phyloP scores from a whole-genome alignment of 2,797 vertebrate genomes.

The Hoplostethus mediterraneus region DNA sequence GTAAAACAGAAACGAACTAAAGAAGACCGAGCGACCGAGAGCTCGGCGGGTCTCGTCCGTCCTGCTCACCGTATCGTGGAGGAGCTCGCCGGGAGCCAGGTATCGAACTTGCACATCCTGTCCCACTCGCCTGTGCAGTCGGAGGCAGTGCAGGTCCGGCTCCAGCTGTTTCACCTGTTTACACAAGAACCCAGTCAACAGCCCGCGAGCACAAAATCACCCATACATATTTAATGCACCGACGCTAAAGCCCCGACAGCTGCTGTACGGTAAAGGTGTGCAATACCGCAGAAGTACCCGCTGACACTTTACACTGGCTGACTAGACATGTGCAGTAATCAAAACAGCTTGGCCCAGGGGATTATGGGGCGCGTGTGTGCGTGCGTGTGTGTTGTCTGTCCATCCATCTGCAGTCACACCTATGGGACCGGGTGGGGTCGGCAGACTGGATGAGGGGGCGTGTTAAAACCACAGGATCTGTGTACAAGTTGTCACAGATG shows the following conservation, averaged over 20 bases:
- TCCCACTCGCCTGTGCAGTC: slow-evolving; percentile 81
- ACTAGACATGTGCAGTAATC: slow-evolving; percentile 46
- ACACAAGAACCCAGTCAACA: slow-evolving; percentile 63
- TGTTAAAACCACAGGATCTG: slow-evolving; percentile 15
- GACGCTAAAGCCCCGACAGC: slow-evolving; percentile 38
- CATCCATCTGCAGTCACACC: slow-evolving; percentile 29
- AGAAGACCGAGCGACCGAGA: background rate
- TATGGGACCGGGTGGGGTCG: slow-evolving; percentile 26
- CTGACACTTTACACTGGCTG: slow-evolving; percentile 50
- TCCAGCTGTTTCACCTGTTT: slow-evolving; percentile 91
- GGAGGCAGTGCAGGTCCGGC: slow-evolving; percentile 84
- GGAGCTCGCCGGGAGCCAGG: slow-evolving; percentile 79
- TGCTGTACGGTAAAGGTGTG: slow-evolving; percentile 46
- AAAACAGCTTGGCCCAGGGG: slow-evolving; percentile 25
- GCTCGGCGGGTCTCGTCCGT: background rate
- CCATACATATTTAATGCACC: slow-evolving; percentile 48
- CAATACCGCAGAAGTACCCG: slow-evolving; percentile 63
- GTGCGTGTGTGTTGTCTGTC: slow-evolving; percentile 17
- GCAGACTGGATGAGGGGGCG: slow-evolving; percentile 27
- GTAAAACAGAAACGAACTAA: background rate
- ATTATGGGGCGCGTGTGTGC: slow-evolving; percentile 3
- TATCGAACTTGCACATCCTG: slow-evolving; percentile 78
- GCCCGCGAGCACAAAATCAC: slow-evolving; percentile 39
- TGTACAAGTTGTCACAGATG: slow-evolving; percentile 19
- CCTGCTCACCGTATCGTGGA: slow-evolving; percentile 86